Evolutionary conservation across 2,797 vertebrate species (phyloP), one percentile per base, ranked within the genome.

Genomic region (Philypnodon macrostomus): DNA sequence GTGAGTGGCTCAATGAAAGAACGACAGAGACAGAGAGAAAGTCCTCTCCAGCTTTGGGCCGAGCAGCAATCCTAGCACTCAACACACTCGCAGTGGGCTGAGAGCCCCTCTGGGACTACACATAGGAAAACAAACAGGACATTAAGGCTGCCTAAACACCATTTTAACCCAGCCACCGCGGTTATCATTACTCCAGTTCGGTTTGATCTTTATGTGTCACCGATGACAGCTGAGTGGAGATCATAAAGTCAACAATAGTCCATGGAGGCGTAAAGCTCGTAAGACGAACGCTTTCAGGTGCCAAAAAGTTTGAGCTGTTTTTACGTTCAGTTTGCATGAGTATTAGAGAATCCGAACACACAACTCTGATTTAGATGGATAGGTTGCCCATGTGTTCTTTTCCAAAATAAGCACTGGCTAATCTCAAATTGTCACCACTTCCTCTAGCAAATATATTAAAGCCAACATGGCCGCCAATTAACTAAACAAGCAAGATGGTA

Each of bases 81-180:
- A 77, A 50, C 67, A 58, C 57, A 61, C n/a, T n/a, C n/a, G n/a
- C n/a, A n/a, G n/a, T 47, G 50, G 34, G 55, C 33, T 58, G 59
- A 79, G 75, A 76, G 70, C 65, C 67, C 56, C 63, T 47, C 63
- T 53, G 63, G 67, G 64, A 77, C 69, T 68, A 65, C 56, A 26
- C 63, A 45, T 40, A 66, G 65, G 64, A 79, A 85, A 84, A 86
- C 73, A 87, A 85, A 85, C 79, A 78, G 48, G 57, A 51, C 74
- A 85, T 84, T 77, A 79, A 68, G 53, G 53, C 67, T 63, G 62
- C 70, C 77, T 81, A 74, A 82, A 83, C 72, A 72, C 66, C 56
- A 52, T 69, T 60, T 61, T 54, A 44, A 58, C 55, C 60, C 23
- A 51, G 52, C 72, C 62, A 49, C 70, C 53, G 69, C 33, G 70